Percentiles rank a stretch among this genome's conserved stretches.
These are phyloP conservation scores for Threskiornis aethiopicus DNA, from an alignment of 2,797 vertebrate genomes.

Conservation along the genomic window DNA sequence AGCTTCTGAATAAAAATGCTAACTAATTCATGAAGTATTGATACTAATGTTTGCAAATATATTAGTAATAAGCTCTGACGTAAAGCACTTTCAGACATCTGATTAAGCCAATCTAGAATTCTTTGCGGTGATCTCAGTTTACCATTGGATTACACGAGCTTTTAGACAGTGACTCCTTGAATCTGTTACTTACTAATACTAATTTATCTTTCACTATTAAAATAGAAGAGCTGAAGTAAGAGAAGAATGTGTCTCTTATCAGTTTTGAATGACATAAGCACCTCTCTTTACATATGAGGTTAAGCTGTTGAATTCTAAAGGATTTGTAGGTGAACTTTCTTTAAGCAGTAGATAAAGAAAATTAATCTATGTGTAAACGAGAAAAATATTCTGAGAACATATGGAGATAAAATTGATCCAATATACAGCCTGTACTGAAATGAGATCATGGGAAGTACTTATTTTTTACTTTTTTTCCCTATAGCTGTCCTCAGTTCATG, in stretches of 20 bases:
- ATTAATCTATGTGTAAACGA: constrained; percentile 52
- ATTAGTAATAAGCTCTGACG: background rate
- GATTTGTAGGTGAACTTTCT: constrained; percentile 47
- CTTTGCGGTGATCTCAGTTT: constrained; percentile 24
- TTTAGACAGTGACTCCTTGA: constrained; percentile 24
- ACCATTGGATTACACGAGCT: constrained; percentile 40
- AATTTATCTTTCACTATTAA: constrained; percentile 40
- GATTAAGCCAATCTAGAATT: background rate
- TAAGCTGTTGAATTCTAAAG: constrained; percentile 52
- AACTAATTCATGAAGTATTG: background rate
- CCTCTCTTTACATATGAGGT: constrained; percentile 44
- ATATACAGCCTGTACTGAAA: background rate
- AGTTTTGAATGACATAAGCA: constrained; percentile 48
- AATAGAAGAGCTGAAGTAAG: constrained; percentile 13
- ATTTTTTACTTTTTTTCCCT: background rate
- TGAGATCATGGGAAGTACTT: background rate
- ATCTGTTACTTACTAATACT: constrained; percentile 6
- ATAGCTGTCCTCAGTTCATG: background rate
- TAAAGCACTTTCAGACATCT: background rate
- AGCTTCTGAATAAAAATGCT: constrained; percentile 8
- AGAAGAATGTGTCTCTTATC: constrained; percentile 48
- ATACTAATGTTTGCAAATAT: constrained; percentile 13
- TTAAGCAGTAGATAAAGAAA: constrained; percentile 67
- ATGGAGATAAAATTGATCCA: constrained; percentile 40
- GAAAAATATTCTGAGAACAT: constrained; percentile 39